Evolutionary conservation across 53 echinoderm and acorn worm genomes (phyloP).

Genomic region (Stichopus horrens): DNA sequence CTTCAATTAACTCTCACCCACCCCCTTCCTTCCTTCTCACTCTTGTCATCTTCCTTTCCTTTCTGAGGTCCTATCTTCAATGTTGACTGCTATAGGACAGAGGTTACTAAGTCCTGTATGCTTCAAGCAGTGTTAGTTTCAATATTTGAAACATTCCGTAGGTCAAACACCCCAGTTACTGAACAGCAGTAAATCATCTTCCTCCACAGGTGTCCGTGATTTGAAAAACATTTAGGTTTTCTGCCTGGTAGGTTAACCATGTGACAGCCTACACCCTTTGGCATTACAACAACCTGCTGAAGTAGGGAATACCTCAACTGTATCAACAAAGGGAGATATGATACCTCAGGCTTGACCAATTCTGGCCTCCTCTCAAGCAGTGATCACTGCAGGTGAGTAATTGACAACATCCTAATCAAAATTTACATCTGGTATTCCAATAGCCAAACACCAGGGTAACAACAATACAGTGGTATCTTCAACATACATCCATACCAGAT

Average conservation of each 20-base stretch:
- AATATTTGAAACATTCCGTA: neutral
- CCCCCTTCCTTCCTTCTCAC: no score
- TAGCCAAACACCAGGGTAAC: neutral
- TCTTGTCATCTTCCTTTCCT: no score
- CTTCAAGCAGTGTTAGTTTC: no score
- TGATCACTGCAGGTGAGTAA: constrained; percentile 10
- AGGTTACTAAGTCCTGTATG: no score
- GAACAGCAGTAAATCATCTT: neutral
- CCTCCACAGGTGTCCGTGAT: constrained; percentile 9
- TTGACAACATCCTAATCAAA: constrained; percentile 10
- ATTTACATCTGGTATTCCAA: neutral
- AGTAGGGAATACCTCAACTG: neutral
- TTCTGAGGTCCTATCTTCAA: no score
- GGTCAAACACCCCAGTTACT: constrained; percentile 5
- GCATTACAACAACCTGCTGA: neutral
- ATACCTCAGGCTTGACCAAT: neutral
- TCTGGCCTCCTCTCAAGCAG: constrained; percentile 8
- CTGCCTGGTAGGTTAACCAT: neutral
- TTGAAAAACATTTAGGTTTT: neutral
- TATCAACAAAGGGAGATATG: neutral
- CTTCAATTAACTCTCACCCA: no score
- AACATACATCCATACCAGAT: no score
- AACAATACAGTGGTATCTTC: neutral
- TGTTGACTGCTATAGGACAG: no score
- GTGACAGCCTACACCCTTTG: neutral